Percentiles rank a stretch among this genome's conserved stretches.
Conservation (phyloP, 2,113 vertebrate species). For the Nesoenas mayeri region DNA sequence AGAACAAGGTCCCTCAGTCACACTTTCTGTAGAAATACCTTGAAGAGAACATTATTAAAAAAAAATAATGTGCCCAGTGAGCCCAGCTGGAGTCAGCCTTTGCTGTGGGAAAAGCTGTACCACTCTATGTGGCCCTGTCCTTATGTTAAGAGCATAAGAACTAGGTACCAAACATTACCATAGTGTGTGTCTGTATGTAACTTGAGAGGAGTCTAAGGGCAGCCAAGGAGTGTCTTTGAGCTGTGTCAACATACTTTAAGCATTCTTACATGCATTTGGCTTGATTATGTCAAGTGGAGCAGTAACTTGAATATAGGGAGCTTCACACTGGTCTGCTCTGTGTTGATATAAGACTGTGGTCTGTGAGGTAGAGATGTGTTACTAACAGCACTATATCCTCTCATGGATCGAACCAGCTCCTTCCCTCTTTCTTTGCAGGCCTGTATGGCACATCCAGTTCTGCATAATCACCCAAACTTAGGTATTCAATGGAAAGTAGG, state of each 20-base stretch:
- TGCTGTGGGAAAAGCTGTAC: background rate
- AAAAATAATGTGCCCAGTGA: background rate
- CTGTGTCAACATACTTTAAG: background rate
- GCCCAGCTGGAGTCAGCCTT: background rate
- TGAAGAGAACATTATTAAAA: background rate
- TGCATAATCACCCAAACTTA: constrained; percentile 48
- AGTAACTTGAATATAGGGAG: background rate
- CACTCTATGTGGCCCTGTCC: background rate
- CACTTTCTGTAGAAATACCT: background rate
- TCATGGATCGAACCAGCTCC: background rate
- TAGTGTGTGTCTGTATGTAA: fast-evolving
- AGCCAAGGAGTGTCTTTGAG: background rate
- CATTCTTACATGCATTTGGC: background rate
- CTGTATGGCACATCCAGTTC: constrained; percentile 52
- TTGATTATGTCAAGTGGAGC: background rate
- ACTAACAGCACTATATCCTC: background rate
- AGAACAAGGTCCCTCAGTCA: background rate
- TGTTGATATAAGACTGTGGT: background rate
- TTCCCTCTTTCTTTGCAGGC: constrained; percentile 1
- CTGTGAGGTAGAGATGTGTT: background rate
- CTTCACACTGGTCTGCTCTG: background rate
- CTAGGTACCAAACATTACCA: background rate
- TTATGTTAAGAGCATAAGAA: background rate
- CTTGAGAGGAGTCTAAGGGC: background rate
- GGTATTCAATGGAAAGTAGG: constrained; percentile 62